Base-by-base conservation (phyloP, 2,797 vertebrate species). In the Mergus octosetaceus region DNA sequence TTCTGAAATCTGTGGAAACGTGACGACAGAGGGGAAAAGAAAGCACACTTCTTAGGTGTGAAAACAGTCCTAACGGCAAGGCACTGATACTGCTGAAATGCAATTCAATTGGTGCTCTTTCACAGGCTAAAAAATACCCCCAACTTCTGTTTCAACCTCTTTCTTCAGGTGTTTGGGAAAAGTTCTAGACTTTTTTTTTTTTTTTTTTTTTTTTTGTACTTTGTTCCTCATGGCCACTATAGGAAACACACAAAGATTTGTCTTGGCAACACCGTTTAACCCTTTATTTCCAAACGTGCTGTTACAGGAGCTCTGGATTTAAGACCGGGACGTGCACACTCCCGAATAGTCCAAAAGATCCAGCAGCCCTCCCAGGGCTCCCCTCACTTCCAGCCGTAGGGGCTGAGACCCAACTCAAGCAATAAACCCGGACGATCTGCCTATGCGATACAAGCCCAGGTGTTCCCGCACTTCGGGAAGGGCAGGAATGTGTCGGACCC, bases 371-470 rank as follows among this genome's bases (percentile, higher is more conserved):
- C 39, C 65, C 49, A 84, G 5, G 6, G 27, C 36, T 45, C 91
- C 36, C 22, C 60, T 41, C 24, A 32, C 75, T 70, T 80, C 28
- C 41, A 38, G n/a, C 13, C 41, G 13, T 8, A 56, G 19, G 28
- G 7, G 75, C 57, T 60, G 14, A 70, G n/a, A 49, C 13, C 7
- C 14, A 61, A 3, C 36, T 47, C 20, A 32, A 74, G 76, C 30
- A 28, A 10, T 8, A 62, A 21, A 34, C 5, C 16, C 28, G 43
- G 76, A 36, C 19, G 57, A 10, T 2, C 6, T 62, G 60, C 19
- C 39, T 2, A 7, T 0, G 2, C 1, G 12, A 41, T 11, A 17
- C 32, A n/a, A 45, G 6, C 27, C 18, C 3, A 7, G 0, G 2
- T 2, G n/a, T 16, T 65, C 11, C 43, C 2, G 3, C 5, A 1